Evolutionary conservation across 2,888 invertebrate genomes (phyloP).

Genomic region (Machimus rusticus): DNA sequence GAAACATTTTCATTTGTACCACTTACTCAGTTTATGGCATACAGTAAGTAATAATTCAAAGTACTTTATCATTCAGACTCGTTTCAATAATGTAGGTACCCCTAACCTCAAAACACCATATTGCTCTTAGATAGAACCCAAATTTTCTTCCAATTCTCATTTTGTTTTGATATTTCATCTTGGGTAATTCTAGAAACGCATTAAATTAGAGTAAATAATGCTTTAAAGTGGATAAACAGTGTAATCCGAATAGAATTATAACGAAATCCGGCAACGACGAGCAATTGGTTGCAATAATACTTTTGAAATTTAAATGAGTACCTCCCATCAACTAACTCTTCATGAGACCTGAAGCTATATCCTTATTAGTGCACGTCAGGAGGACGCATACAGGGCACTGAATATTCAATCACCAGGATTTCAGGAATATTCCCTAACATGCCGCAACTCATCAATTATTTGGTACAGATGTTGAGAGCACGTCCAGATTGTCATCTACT

Average conservation of each 20-base stretch:
- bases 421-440: not conserved
- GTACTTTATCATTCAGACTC: no score
- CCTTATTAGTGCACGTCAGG: not conserved
- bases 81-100: no score
- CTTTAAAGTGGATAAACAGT: not conserved
- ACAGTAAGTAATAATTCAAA: no score
- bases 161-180: no score
- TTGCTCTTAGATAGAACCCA: no score
- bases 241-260: not conserved
- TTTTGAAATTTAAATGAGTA: not conserved
- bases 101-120: no score
- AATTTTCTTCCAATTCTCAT: no score
- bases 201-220: no score
- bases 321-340: not conserved
- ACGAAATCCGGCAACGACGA: not conserved
- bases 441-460: slow-evolving; percentile 11
- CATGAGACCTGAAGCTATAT: not conserved
- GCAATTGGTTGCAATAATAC: not conserved
- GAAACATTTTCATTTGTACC: no score
- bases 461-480: slow-evolving; percentile 1
- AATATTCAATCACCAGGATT: slow-evolving; percentile 11
- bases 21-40: no score
- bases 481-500: not conserved
- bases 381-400: not conserved
- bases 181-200: no score